Evolutionary conservation across 2,113 vertebrate genomes (phyloP), one percentile per base, ranked within the genome.

Genomic region (Fregetta grallaria): DNA sequence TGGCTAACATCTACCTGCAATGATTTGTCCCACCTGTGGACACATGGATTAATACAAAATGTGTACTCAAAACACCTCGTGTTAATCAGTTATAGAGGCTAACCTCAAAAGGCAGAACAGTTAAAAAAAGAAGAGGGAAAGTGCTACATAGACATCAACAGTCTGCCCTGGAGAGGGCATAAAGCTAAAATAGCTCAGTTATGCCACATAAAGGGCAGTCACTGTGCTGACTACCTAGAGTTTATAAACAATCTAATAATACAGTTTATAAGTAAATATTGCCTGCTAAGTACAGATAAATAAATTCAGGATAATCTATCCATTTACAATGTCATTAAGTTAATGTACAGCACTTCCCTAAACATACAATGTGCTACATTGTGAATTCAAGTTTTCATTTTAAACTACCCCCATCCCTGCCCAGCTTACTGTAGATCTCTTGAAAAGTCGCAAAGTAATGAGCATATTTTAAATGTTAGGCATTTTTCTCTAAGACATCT

Each of bases 401-500:
- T 86, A 96, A 97, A 96, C 91, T 96, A 52, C 75, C 83, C 73
- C 82, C 72, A 68, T 78, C 92, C 82, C 95, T 91, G 21, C 49
- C 72, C 90, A 92, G 90, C 59, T 95, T 62, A 94, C 97, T 94
- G 95, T 86, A 97, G 96, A 96, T 72, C 93, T 97, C 96, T 92
- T 96, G 90, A 98, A 97, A 98, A 97, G 88, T 95, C 78, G 13
- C 75, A 70, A 93, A 98, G 92, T 71, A 95, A 94, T 66, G 76
- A 92, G 95, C 97, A 98, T 98, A 97, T 95, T 97, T 98, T 92
- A 97, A 97, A 98, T 98, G 97, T 98, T 94, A 97, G 86, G 95
- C 96, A 98, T 98, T 98, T 98, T 98, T 98, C 97, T 98, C 97
- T 96, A 96, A 97, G 98, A 98, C 98, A 98, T 98, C 98, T 98